Base-by-base conservation (phyloP, 1,140 invertebrate species). In the Schlechtendalia chinensis region DNA sequence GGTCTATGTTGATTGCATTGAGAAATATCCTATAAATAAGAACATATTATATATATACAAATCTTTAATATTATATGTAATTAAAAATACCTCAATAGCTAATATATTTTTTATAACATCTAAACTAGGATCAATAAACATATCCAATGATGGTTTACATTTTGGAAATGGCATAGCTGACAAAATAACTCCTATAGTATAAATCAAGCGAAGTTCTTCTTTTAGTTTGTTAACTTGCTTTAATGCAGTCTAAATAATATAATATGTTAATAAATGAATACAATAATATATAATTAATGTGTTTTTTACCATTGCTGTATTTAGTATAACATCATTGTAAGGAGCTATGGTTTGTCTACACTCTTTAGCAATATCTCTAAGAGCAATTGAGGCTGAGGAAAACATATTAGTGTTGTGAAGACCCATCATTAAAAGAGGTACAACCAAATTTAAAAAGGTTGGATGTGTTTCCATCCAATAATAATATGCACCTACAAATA, bases 331-430 rank as follows among this genome's bases (percentile, higher is more conserved):
- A 74, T 89, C 89, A 0, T 92, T 91, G 83, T 91, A 92, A 0
- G 92, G 91, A 61, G 89, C 87, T 29, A 97, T 87, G 84, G 91
- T 89, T 8, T 89, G 84, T 81, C 90, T 89, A 84, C 94, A 96
- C 84, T 95, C 94, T 24, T 91, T 87, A 4, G 92, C 91, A 29
- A 97, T 89, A 83, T 96, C 94, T 84, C 95, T 94, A 1, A 97
- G 87, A 5, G 95, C 94, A 85, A 96, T 90, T 16, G 94, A 96
- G 0, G 95, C 94, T 75, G 90, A 88, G 2, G 90, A 89, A 1
- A 92, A 79, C 75, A 79, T 79, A 29, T 79, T 61, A 29, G 22
- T 79, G 61, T 79, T 79, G 24, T 79, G 58, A 12, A 79, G 75
- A 27, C 75, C 75, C 45, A 63, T 79, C 75, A 79, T 79, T 27